A percentile compares a stretch with the other conserved stretches of the same genome.
Conservation (phyloP, 2,888 invertebrate genomes). For the Linnaemya tessellans region DNA sequence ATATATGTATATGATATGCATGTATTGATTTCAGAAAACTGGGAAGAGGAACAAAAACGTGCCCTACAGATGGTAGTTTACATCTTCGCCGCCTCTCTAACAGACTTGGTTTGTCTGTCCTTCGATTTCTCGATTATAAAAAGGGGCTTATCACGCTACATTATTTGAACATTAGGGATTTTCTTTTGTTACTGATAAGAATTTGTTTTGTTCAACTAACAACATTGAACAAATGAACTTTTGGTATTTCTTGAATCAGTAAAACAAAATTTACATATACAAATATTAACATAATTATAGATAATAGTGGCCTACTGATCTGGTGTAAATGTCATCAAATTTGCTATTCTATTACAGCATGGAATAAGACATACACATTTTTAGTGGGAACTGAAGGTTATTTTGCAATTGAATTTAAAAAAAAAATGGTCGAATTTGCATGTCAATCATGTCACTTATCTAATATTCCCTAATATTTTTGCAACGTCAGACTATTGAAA, state of each 20-base stretch:
- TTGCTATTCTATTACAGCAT: background rate
- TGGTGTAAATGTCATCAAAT: background rate
- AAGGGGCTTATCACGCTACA: background rate
- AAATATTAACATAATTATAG: background rate
- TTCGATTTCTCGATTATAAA: background rate
- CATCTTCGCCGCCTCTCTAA: too few species aligned
- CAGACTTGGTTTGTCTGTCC: too few species aligned
- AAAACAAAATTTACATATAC: background rate
- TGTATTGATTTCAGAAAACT: too few species aligned
- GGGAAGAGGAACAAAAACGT: too few species aligned
- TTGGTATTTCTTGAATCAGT: background rate
- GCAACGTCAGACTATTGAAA: too few species aligned
- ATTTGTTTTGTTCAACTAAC: slow-evolving; percentile 16
- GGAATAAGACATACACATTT: too few species aligned
- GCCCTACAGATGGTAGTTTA: too few species aligned
- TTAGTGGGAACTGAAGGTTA: too few species aligned
- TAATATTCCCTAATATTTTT: too few species aligned
- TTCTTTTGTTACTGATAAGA: slow-evolving; percentile 24
- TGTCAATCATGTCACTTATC: too few species aligned
- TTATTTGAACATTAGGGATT: background rate
- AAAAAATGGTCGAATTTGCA: too few species aligned
- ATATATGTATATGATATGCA: background rate
- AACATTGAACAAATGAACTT: slow-evolving; percentile 37
- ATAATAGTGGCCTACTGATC: background rate
- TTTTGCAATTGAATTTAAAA: too few species aligned